Base-by-base conservation (phyloP, 2,113 vertebrate species). In the Haemorhous mexicanus region DNA sequence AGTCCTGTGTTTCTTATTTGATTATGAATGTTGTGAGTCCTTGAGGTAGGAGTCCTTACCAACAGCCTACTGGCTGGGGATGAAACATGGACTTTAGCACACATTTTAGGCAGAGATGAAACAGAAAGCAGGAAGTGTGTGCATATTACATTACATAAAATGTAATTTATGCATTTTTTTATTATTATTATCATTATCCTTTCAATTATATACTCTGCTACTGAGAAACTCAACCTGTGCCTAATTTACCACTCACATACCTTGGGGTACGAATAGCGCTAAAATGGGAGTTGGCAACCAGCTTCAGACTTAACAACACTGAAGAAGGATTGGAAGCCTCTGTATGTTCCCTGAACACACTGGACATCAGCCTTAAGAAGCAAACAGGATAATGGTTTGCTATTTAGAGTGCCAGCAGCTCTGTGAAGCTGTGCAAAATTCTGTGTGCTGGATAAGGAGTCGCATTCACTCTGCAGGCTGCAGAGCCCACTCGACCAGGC, bases 401-500 rank as follows among this genome's bases (percentile, higher is more conserved):
- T 53, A 4, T 39, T 61, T 13, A 61, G 58, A 61, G 28, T 55
- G 33, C 35, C 15, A 41, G 47, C 13, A 2, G 0, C 43, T 47
- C 19, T 66, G 8, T 23, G 58, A 68, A n/a, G 44, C 35, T 58
- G 10, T 55, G 41, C 35, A 30, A 15, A 30, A 13, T 47, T 53
- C 17, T 0, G 2, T 23, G 47, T 1, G 0, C 10, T 52, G 74
- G 39, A 33, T 19, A 13, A 56, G 17, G 52, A 68, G 35, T 32
- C 1, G 1, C 3, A 2, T 35, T 62, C 33, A 9, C 26, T 28
- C 50, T 37, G 20, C 33, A 63, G 35, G 10, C 39, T 67, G 47
- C 15, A 90, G 47, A 73, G 19, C 7, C 35, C 18, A 1, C 24
- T 84, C 2, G 3, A 6, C 27, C 2, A 2, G 56, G 50, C 18